A percentile compares a stretch with the other conserved stretches of the same genome.
These are phyloP conservation scores for Drosophila cardini DNA, from an alignment of 1,140 invertebrate species.

Conservation along the genomic window DNA sequence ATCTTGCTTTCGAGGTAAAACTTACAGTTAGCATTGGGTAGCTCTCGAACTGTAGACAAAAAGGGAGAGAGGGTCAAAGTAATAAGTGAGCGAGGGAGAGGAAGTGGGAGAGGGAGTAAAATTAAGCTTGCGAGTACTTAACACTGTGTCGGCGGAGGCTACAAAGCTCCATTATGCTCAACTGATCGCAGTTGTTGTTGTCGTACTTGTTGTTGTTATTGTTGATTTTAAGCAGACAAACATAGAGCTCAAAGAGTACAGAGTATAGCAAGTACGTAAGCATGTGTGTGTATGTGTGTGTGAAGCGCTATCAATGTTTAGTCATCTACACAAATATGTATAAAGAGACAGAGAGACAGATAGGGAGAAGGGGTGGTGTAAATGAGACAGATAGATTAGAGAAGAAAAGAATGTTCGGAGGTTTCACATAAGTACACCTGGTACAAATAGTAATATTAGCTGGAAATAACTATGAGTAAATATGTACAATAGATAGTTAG, in stretches of 20 bases:
- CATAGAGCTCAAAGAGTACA: conserved; percentile 29
- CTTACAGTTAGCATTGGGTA: conserved; percentile 52
- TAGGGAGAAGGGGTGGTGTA: conserved; percentile 10
- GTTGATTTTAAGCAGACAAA: conserved; percentile 42
- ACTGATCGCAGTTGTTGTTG: conserved; percentile 34
- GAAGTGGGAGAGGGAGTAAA: background rate
- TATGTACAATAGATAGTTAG: conserved; percentile 38
- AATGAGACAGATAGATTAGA: conserved; percentile 40
- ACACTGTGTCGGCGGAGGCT: conserved; percentile 21
- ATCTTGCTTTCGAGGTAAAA: conserved; percentile 78
- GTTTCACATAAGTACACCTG: conserved; percentile 39
- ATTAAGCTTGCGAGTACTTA: conserved; percentile 47
- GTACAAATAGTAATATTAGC: conserved; percentile 49
- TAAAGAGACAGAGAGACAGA: conserved; percentile 30
- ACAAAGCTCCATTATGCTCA: conserved; percentile 51
- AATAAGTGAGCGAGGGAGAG: background rate
- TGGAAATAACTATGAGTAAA: conserved; percentile 53
- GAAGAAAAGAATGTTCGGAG: conserved; percentile 18
- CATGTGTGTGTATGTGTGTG: background rate
- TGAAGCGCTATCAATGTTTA: conserved; percentile 64
- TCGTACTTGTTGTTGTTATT: conserved; percentile 23
- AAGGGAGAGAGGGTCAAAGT: background rate
- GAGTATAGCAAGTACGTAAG: conserved; percentile 6
- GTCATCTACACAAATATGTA: conserved; percentile 76
- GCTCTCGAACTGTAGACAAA: conserved; percentile 21